Conservation (phyloP, 2,797 vertebrate species). For the Cyclopterus lumpus region DNA sequence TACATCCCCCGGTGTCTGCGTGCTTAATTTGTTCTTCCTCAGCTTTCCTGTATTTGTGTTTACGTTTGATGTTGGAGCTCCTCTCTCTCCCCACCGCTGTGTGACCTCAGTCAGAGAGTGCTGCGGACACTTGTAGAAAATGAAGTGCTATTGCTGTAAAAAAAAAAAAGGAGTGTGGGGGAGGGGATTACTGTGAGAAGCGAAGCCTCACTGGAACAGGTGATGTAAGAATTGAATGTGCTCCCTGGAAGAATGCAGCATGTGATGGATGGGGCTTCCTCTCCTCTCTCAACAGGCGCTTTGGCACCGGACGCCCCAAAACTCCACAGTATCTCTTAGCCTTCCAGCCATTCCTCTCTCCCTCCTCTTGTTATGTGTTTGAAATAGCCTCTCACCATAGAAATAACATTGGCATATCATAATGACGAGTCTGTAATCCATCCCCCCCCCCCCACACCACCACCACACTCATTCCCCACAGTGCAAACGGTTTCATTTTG, state of each 20-base stretch:
- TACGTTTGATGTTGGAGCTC: neutral
- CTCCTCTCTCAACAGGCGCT: slow-evolving; percentile 65
- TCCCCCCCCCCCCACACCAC: slow-evolving; percentile 12
- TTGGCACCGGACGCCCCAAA: slow-evolving; percentile 55
- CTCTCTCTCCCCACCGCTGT: neutral
- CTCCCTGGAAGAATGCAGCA: slow-evolving; percentile 73
- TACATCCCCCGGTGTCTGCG: slow-evolving; percentile 22
- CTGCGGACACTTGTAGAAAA: slow-evolving; percentile 45
- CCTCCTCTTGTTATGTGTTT: slow-evolving; percentile 55
- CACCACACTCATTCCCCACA: slow-evolving; percentile 32
- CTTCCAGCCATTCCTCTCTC: slow-evolving; percentile 41
- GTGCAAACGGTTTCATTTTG: slow-evolving; percentile 58
- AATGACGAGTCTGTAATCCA: slow-evolving; percentile 52
- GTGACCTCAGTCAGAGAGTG: slow-evolving; percentile 38
- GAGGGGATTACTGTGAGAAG: slow-evolving; percentile 56
- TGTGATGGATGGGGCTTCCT: slow-evolving; percentile 71
- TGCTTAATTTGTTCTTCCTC: slow-evolving; percentile 16
- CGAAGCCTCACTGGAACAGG: slow-evolving; percentile 69
- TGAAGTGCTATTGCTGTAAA: neutral
- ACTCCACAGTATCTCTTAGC: slow-evolving; percentile 62
- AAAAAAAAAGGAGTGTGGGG: neutral
- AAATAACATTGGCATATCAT: slow-evolving; percentile 73
- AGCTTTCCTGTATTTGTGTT: neutral
- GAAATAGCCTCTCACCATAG: slow-evolving; percentile 69
- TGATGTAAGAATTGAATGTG: slow-evolving; percentile 71